A percentile compares a stretch with the other conserved stretches of the same genome.
Evolutionary conservation across 2,113 vertebrate species (phyloP).

Genomic region (Conger conger): DNA sequence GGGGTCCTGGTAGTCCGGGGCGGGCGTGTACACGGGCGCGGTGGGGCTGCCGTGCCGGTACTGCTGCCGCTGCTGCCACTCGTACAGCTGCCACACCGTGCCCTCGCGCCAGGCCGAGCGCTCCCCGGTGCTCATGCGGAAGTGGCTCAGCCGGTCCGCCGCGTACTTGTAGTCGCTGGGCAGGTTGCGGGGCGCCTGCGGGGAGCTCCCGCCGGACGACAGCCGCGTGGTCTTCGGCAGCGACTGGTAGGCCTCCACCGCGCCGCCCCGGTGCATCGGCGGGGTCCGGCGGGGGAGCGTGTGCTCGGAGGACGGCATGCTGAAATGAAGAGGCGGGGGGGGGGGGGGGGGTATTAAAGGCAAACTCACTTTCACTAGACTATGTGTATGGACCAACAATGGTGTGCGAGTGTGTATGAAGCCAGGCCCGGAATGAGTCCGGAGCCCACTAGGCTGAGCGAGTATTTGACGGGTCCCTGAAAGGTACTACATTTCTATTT

Average conservation of each 20-base stretch:
- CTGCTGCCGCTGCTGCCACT: constrained; percentile 97
- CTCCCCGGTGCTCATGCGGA: constrained; percentile 95
- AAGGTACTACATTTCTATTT: no score
- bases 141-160: constrained; percentile 92
- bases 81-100: constrained; percentile 96
- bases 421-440: no score
- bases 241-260: constrained; percentile 83
- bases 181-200: constrained; percentile 75
- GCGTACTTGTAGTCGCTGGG: constrained; percentile 98
- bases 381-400: no score
- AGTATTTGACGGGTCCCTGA: no score
- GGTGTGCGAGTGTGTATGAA: no score
- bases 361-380: not conserved
- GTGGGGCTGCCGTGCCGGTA: constrained; percentile 96
- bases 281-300: constrained; percentile 79
- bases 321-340: constrained; percentile 44
- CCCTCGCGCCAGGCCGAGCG: constrained; percentile 89
- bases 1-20: constrained; percentile 77
- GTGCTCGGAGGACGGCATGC: constrained; percentile 73
- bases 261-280: constrained; percentile 72
- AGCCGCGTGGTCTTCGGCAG: constrained; percentile 86
- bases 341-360: not conserved
- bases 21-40: constrained; percentile 73
- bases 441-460: no score
- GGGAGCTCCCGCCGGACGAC: constrained; percentile 75